Percentiles rank a stretch among this genome's conserved stretches.
These are phyloP conservation scores for Pseudorectes ferrugineus DNA, from an alignment of 2,113 vertebrate genomes.

Conservation along the genomic window DNA sequence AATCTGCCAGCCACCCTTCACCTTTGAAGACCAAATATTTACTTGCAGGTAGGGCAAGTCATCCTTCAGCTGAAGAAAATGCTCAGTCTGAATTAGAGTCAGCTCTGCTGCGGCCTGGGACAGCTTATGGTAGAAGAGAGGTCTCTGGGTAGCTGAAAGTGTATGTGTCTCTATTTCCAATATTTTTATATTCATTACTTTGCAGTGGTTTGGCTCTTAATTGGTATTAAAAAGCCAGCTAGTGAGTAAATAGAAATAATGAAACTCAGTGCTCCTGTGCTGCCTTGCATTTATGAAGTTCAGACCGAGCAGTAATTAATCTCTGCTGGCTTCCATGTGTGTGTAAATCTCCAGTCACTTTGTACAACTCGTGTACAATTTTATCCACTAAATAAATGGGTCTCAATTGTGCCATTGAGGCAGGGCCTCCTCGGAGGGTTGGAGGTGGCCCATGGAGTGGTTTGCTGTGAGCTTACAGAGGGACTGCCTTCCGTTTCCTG, in stretches of 20 bases:
- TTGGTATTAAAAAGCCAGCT: not conserved
- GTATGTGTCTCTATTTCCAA: not conserved
- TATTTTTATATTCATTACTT: not conserved
- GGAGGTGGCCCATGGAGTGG: not conserved
- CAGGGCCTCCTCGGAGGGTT: not conserved
- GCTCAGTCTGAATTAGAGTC: not conserved
- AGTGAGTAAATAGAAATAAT: not conserved
- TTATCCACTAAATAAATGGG: not conserved
- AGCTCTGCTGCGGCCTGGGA: not conserved
- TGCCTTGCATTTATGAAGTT: not conserved
- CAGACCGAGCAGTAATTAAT: not conserved
- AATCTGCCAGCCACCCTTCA: not conserved
- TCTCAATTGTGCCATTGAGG: not conserved
- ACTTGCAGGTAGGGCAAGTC: not conserved
- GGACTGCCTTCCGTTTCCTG: not conserved
- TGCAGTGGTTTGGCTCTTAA: not conserved
- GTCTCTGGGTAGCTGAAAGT: not conserved
- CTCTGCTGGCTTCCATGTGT: not conserved
- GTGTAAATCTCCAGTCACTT: not conserved
- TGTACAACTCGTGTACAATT: not conserved
- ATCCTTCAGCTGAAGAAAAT: not conserved
- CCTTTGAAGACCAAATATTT: not conserved
- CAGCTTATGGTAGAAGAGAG: not conserved
- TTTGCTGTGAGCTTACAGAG: not conserved
- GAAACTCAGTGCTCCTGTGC: not conserved